Base-by-base conservation (phyloP, 2,113 vertebrate genomes). In the Brevimyrus niger region DNA sequence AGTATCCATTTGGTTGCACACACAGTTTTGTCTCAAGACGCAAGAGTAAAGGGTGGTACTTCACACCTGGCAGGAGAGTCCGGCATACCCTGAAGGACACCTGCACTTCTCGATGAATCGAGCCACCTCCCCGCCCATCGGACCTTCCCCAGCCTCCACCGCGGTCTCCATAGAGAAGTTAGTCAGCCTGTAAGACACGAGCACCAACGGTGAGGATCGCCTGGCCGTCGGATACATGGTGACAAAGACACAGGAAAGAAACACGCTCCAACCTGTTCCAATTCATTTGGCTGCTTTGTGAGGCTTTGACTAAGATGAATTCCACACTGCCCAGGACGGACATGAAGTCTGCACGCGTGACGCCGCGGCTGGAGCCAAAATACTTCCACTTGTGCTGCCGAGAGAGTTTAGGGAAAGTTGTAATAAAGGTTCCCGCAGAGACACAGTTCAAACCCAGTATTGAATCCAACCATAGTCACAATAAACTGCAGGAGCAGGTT, bases 61-160 rank as follows among this genome's bases (percentile, higher is more conserved):
- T 15, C 76, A 50, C 95, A 99, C 98, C 98, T 99, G 98, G 91
- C 98, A 99, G 1, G 98, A 99, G 87, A 97, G 93, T 85, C 98
- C 98, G 0, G 94, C 89, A 5, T 98, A 96, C 73, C 97, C 97
- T 35, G 89, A 76, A 15, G 98, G 98, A 91, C 98, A 99, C 55
- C 92, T 23, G 19, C 98, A 99, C 0, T 94, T 95, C 93, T 99
- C 98, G 2, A 99, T 92, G 38, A 96, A 92, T 58, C 88, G 93
- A 13, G 97, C 97, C 23, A 11, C 35, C 88, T 93, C 89, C 51
- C 87, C 88, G 0, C 82, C 92, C 0, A 91, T 73, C n/a, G 93
- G 92, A 87, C 83, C 92, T 2, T 93, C 94, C 1, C 93, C 94
- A 2, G 90, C 94, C 76, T 96, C 95, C 53, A 96, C 91, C 10